Evolutionary conservation across 1,140 invertebrate species (phyloP).

Genomic region (Drosophila sturtevanti): DNA sequence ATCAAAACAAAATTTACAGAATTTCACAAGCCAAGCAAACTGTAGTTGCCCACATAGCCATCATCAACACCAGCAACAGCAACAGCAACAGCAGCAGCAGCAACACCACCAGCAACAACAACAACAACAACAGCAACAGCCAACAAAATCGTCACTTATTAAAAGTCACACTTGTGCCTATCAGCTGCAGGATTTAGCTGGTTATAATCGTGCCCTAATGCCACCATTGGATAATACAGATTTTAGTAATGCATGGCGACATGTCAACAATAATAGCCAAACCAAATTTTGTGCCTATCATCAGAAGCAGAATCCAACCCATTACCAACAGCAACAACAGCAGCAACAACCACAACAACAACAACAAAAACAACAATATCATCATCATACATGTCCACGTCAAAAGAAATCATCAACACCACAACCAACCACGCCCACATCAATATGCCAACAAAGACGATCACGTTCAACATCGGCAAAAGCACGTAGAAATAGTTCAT

Average conservation of each 20-base stretch:
- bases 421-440: slow-evolving; percentile 33
- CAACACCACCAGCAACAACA: neutral
- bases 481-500: slow-evolving; percentile 66
- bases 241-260: slow-evolving; percentile 57
- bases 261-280: slow-evolving; percentile 64
- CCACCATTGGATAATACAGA: slow-evolving; percentile 69
- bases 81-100: neutral
- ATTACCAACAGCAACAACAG: slow-evolving; percentile 25
- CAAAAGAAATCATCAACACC: slow-evolving; percentile 54
- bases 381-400: slow-evolving; percentile 66
- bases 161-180: slow-evolving; percentile 73
- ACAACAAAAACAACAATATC: slow-evolving; percentile 34
- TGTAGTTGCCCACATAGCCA: slow-evolving; percentile 71
- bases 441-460: slow-evolving; percentile 35
- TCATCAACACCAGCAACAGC: slow-evolving; percentile 41
- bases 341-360: slow-evolving; percentile 22
- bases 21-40: slow-evolving; percentile 75
- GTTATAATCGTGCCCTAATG: slow-evolving; percentile 69
- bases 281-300: slow-evolving; percentile 57
- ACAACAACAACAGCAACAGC: neutral
- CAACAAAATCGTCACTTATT: slow-evolving; percentile 58
- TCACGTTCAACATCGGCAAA: slow-evolving; percentile 61
- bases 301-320: slow-evolving; percentile 28
- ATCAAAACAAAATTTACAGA: slow-evolving; percentile 51
- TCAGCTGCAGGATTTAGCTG: slow-evolving; percentile 66